Conservation (phyloP, 1,140 invertebrate species). For the Drosophila erecta region DNA sequence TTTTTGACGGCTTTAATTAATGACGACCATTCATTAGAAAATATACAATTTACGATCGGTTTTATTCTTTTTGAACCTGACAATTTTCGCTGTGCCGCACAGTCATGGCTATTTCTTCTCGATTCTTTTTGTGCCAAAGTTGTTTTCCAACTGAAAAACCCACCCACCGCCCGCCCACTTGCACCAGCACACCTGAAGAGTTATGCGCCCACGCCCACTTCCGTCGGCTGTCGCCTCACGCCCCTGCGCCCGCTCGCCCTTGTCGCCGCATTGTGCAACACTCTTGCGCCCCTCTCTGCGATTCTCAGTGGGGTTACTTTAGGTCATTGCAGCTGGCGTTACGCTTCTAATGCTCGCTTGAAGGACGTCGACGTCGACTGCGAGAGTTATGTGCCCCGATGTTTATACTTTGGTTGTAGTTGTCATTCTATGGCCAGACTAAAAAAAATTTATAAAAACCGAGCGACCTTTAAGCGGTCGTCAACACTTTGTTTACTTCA, state of each 20-base stretch:
- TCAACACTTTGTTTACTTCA: constrained; percentile 59
- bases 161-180: constrained; percentile 14
- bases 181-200: constrained; percentile 27
- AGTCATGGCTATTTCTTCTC: neutral
- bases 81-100: neutral
- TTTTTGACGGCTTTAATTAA: neutral
- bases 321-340: constrained; percentile 72
- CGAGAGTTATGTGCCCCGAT: constrained; percentile 32
- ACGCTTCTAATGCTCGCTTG: constrained; percentile 73
- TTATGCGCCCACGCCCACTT: constrained; percentile 37
- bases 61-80: no score
- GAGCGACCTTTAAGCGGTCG: constrained; percentile 61
- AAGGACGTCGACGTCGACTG: constrained; percentile 56
- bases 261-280: constrained; percentile 55
- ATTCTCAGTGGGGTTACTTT: constrained; percentile 70
- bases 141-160: constrained; percentile 3
- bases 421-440: constrained; percentile 41
- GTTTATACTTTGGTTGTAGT: constrained; percentile 33
- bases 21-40: neutral
- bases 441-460: constrained; percentile 14
- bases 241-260: constrained; percentile 2
- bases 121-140: constrained; percentile 11
- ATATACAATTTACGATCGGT: no score
- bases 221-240: constrained; percentile 18
- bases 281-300: constrained; percentile 38